These are phyloP conservation scores for Tinea trinotella DNA, from an alignment of 2,888 invertebrate genomes.

Conservation along the genomic window DNA sequence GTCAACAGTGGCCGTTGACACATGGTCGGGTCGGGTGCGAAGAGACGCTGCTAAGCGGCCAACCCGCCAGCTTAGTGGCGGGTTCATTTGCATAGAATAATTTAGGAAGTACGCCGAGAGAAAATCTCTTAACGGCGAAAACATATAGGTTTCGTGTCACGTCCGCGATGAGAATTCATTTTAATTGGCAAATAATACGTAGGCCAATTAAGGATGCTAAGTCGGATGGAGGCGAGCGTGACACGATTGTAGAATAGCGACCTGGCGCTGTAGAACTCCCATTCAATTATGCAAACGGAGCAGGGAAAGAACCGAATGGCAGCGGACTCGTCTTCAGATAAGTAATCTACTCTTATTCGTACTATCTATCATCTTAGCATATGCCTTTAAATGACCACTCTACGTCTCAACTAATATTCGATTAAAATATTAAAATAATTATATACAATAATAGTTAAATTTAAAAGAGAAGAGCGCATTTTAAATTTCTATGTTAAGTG, in stretches of 20 bases:
- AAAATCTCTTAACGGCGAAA: constrained; percentile 42
- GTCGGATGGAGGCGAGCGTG: constrained; percentile 66
- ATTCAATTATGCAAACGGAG: constrained; percentile 70
- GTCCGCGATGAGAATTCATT: constrained; percentile 69
- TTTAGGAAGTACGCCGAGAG: constrained; percentile 36
- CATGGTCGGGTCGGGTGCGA: constrained; percentile 26
- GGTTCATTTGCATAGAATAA: constrained; percentile 45
- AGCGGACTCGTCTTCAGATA: neutral
- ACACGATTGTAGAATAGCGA: constrained; percentile 41
- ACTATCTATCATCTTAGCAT: constrained; percentile 8
- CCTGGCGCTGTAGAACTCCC: constrained; percentile 36
- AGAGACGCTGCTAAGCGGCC: constrained; percentile 24
- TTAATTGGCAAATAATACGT: constrained; percentile 74
- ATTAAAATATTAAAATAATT: neutral
- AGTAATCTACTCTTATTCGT: constrained; percentile 17
- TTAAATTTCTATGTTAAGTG: constrained; percentile 23
- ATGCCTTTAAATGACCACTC: constrained; percentile 14
- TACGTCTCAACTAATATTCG: constrained; percentile 15
- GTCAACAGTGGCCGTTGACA: constrained; percentile 32
- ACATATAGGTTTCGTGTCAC: constrained; percentile 65
- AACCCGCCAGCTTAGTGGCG: constrained; percentile 27
- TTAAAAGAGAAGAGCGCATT: constrained; percentile 27
- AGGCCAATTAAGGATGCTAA: constrained; percentile 72
- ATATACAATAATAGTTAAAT: no score
- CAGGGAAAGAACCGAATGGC: constrained; percentile 37